phyloP scores from a whole-genome alignment of 2,888 invertebrate genomes.

The Dendrolimus houi region DNA sequence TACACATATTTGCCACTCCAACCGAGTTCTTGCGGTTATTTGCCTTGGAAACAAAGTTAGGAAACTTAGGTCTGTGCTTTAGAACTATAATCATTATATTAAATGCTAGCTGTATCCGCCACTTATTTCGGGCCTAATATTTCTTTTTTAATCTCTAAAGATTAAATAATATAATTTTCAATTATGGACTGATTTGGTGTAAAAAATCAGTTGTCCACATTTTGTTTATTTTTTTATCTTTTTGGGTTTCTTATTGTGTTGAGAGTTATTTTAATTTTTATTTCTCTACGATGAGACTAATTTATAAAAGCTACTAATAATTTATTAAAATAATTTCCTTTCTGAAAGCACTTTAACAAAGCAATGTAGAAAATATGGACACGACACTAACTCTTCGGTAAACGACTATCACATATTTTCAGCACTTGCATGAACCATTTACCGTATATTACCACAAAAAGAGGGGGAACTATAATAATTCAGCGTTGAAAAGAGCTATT shows the following conservation, averaged over 20 bases:
- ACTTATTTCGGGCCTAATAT: too few species aligned
- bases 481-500: neutral
- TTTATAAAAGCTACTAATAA: too few species aligned
- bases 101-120: neutral
- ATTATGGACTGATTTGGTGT: constrained; percentile 1
- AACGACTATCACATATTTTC: neutral
- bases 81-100: too few species aligned
- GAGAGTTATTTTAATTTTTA: too few species aligned
- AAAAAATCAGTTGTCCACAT: too few species aligned
- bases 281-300: too few species aligned
- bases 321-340: too few species aligned
- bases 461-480: neutral
- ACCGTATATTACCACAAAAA: neutral
- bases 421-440: neutral
- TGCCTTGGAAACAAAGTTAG: constrained; percentile 5
- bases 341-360: neutral
- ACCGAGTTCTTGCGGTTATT: constrained; percentile 20
- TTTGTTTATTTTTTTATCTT: too few species aligned
- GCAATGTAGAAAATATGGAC: neutral
- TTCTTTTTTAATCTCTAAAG: too few species aligned
- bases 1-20: constrained; percentile 35
- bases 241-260: too few species aligned
- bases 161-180: constrained; percentile 17
- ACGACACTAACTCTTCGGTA: neutral
- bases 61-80: neutral